Evolutionary conservation across 2,113 vertebrate species (phyloP).

Genomic region (Scolopax mira): DNA sequence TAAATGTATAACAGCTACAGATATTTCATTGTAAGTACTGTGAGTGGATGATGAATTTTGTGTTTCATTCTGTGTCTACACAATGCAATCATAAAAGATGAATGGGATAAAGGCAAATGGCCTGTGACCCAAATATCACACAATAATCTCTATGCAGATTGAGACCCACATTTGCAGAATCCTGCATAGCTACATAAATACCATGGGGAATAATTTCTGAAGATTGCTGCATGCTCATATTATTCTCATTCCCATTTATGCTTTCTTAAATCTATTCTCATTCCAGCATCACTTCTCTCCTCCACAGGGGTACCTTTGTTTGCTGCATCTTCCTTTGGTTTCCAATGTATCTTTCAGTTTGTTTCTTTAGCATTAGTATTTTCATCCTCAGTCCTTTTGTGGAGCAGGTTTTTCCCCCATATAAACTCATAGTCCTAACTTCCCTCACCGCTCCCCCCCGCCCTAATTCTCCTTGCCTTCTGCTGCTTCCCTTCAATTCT

Average conservation of each 20-base stretch:
- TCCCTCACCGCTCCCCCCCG: too few species aligned
- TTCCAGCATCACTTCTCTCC: not conserved
- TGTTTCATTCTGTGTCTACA: not conserved
- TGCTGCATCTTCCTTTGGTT: not conserved
- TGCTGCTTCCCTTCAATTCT: not conserved
- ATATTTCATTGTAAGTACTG: not conserved
- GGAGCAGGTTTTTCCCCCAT: rapidly evolving
- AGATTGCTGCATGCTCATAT: not conserved
- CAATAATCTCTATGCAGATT: not conserved
- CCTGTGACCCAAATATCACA: not conserved
- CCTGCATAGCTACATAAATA: not conserved
- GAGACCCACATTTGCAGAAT: not conserved
- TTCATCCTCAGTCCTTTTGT: not conserved
- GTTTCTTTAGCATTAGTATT: not conserved
- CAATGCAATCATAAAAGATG: not conserved
- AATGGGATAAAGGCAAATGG: not conserved
- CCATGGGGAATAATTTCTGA: not conserved
- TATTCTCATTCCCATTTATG: not conserved
- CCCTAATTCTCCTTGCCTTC: not conserved
- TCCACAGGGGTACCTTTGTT: not conserved
- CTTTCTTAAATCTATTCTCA: not conserved
- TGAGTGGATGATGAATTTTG: not conserved
- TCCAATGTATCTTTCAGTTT: not conserved
- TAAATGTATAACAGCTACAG: not conserved
- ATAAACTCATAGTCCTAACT: not conserved